Conservation (phyloP, 2,888 invertebrate genomes). For the Dasysyrphus albostriatus region DNA sequence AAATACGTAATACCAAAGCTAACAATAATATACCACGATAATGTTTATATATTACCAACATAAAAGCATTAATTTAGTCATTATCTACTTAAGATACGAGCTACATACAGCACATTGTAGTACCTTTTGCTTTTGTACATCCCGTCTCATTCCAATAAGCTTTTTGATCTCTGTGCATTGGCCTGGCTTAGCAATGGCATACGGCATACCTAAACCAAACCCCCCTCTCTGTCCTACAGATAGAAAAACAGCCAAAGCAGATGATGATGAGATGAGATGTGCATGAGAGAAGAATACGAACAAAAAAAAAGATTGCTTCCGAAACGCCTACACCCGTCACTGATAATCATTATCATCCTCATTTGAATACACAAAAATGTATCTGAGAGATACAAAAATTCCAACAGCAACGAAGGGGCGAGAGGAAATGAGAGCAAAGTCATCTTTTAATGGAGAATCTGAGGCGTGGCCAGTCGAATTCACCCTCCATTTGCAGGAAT, state of each 20-base stretch:
- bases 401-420: slow-evolving; percentile 38
- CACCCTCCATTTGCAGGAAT: slow-evolving; percentile 70
- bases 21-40: slow-evolving; percentile 77
- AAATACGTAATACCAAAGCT: slow-evolving; percentile 71
- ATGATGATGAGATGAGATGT: slow-evolving; percentile 59
- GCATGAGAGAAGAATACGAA: slow-evolving; percentile 25
- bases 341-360: slow-evolving; percentile 74
- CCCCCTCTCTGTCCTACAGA: slow-evolving; percentile 66
- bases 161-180: slow-evolving; percentile 48
- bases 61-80: slow-evolving; percentile 84
- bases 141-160: slow-evolving; percentile 54
- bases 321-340: slow-evolving; percentile 75
- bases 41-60: slow-evolving; percentile 83
- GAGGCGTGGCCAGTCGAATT: slow-evolving; percentile 55
- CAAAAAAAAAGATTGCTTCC: slow-evolving; percentile 60
- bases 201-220: slow-evolving; percentile 66
- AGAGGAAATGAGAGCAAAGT: slow-evolving; percentile 61
- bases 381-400: slow-evolving; percentile 61
- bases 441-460: slow-evolving; percentile 67
- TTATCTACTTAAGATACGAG: slow-evolving; percentile 83
- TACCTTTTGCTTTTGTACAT: slow-evolving; percentile 59
- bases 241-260: slow-evolving; percentile 68
- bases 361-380: slow-evolving; percentile 73
- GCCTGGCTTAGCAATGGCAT: slow-evolving; percentile 16
- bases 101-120: slow-evolving; percentile 78